These are phyloP conservation scores for Alectoris magna DNA, from an alignment of 2,797 vertebrate genomes.

Conservation along the genomic window DNA sequence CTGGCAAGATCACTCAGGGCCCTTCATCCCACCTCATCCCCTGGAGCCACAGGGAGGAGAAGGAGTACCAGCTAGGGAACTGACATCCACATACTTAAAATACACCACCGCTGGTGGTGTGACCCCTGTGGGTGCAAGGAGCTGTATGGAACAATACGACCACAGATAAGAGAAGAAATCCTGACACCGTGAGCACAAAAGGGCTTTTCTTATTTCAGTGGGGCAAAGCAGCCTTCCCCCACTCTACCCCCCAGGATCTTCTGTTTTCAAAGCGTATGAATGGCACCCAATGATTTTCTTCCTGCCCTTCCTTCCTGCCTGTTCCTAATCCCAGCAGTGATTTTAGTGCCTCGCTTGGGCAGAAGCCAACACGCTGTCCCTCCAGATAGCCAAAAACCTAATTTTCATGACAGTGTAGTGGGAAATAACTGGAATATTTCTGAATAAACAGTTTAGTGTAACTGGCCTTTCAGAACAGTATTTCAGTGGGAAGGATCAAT, in stretches of 20 bases:
- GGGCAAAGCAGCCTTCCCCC: neutral
- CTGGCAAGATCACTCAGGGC: neutral
- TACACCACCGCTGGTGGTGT: neutral
- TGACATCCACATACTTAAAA: neutral
- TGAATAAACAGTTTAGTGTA: conserved; percentile 60
- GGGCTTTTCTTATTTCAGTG: conserved; percentile 39
- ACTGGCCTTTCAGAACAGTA: conserved; percentile 44
- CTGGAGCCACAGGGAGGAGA: accelerated
- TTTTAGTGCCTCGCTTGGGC: conserved; percentile 34
- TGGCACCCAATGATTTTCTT: conserved; percentile 23
- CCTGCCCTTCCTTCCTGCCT: conserved; percentile 45
- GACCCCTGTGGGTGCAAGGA: neutral
- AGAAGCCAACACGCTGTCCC: conserved; percentile 49
- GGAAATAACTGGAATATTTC: conserved; percentile 65
- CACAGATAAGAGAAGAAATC: conserved; percentile 29
- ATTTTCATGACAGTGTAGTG: conserved; percentile 56
- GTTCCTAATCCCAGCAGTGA: conserved; percentile 2
- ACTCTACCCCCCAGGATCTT: neutral
- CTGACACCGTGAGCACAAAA: conserved; percentile 8
- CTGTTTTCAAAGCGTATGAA: conserved; percentile 43
- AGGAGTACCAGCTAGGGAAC: neutral
- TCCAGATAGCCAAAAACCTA: neutral
- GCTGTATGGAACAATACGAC: neutral
- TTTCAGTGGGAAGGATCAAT: conserved; percentile 60
- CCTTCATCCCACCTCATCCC: neutral